phyloP scores from a whole-genome alignment of 2,888 invertebrate species.

The Oxystoma pomonae region DNA sequence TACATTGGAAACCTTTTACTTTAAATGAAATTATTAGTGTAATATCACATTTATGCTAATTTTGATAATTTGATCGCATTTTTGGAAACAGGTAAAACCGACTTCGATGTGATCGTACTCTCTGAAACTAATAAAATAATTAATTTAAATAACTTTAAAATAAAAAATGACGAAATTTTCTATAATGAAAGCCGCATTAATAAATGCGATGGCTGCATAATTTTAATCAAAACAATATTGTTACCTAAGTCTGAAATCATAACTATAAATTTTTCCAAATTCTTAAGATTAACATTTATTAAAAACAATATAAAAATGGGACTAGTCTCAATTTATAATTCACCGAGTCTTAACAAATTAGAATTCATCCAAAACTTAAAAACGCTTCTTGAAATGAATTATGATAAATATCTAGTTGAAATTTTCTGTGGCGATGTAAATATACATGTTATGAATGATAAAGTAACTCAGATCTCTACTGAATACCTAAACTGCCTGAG shows the following conservation, averaged over 20 bases:
- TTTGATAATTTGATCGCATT: neutral
- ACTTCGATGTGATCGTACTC: neutral
- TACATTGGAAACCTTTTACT: no score
- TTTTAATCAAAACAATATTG: neutral
- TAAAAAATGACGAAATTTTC: neutral
- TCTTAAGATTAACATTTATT: no score
- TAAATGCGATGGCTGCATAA: neutral
- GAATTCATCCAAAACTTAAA: neutral
- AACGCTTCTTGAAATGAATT: neutral
- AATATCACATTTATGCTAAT: neutral
- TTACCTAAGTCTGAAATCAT: neutral
- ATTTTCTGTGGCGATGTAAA: neutral
- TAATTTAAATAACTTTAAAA: neutral
- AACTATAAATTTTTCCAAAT: neutral
- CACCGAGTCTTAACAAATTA: neutral
- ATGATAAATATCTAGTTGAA: neutral
- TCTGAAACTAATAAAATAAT: neutral
- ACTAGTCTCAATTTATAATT: no score
- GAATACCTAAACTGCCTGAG: neutral
- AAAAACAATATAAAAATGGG: no score
- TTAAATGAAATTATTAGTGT: no score
- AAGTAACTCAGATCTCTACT: neutral
- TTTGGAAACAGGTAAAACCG: neutral
- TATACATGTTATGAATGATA: neutral
- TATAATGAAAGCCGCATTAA: neutral